Evolutionary conservation across 2,888 invertebrate species (phyloP), one percentile per base, ranked within the genome.

Genomic region (Leucophora obtusa): DNA sequence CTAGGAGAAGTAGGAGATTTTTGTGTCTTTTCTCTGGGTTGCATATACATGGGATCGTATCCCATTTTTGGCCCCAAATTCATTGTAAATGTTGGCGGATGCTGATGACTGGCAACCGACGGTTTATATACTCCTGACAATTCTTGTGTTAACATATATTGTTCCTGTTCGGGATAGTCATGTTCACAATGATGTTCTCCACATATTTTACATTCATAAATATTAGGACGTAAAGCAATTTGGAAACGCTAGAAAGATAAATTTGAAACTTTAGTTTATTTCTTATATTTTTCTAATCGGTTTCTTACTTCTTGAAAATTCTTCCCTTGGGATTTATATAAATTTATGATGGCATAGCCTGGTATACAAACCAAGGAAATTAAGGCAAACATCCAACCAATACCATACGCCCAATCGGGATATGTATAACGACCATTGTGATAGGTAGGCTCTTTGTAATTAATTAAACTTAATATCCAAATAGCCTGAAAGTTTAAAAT

Each of bases 381-480:
- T 11, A 95, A 94, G 0, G 97, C 95, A 82, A 97, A 95, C 84
- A 93, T 91, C 97, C 97, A 97, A 54, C 97, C 97, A 66, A 97
- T 91, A 15, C 84, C 83, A 85, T 96, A 95, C 24, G 96, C 96
- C 97, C 97, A 97, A 74, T 91, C 91, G 0, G 97, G 97, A 89
- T 96, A 97, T 66, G 91, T 91, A 86, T 95, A 95, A 72, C 92
- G 92, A 77, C 95, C 96, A 85, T 95, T 95, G 84, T 95, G 94
- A 89, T 97, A 96, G 35, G 94, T 94, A 10, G 97, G 96, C 58
- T 95, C 94, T 85, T 94, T 94, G 89, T 97, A 97, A 90, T 97
- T 96, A 73, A 96, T 94, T 87, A 97, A 92, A 86, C 96, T 95
- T 85, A 96, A 95, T 72, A 97, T 93, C 96, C 96, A 97, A 68